A percentile compares a stretch with the other conserved stretches of the same genome.
Evolutionary conservation across 1,140 invertebrate species (phyloP).

Genomic region (Aphelinus atriplicis): DNA sequence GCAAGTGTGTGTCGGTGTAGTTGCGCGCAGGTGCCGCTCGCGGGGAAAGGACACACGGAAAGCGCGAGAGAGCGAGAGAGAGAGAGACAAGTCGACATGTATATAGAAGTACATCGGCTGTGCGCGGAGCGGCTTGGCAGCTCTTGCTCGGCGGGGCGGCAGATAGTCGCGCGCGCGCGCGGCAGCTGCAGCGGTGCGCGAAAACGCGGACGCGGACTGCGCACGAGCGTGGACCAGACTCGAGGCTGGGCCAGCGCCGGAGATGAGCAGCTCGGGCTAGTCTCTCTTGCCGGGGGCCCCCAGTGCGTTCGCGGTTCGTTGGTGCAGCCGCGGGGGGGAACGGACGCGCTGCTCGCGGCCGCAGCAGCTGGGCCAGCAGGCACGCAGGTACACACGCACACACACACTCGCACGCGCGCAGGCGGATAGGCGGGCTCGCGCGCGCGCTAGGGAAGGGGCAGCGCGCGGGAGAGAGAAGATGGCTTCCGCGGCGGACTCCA

Average conservation of each 20-base stretch:
- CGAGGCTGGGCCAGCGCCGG: conserved; percentile 27
- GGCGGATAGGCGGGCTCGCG: conserved; percentile 22
- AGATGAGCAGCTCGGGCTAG: background rate
- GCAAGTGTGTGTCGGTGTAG: conserved; percentile 40
- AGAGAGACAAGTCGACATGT: background rate
- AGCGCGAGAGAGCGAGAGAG: background rate
- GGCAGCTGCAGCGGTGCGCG: no score
- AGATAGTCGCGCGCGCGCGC: no score
- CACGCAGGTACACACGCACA: background rate
- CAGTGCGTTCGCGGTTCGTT: background rate
- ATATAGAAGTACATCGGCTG: no score
- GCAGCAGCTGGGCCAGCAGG: no score
- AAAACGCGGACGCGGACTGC: background rate
- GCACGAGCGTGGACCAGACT: conserved; percentile 13
- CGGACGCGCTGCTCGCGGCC: background rate
- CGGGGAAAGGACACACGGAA: background rate
- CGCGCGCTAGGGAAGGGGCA: background rate
- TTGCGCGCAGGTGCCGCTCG: conserved; percentile 44
- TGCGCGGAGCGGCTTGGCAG: no score
- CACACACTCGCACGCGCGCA: no score
- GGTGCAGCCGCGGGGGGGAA: background rate
- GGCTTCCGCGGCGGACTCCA: conserved; percentile 47
- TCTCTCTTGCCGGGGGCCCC: background rate
- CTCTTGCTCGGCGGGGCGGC: no score
- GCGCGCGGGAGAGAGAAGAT: conserved; percentile 43